These are phyloP conservation scores for Caenorhabditis remanei DNA, from an alignment of 1,140 invertebrate genomes.

Conservation along the genomic window DNA sequence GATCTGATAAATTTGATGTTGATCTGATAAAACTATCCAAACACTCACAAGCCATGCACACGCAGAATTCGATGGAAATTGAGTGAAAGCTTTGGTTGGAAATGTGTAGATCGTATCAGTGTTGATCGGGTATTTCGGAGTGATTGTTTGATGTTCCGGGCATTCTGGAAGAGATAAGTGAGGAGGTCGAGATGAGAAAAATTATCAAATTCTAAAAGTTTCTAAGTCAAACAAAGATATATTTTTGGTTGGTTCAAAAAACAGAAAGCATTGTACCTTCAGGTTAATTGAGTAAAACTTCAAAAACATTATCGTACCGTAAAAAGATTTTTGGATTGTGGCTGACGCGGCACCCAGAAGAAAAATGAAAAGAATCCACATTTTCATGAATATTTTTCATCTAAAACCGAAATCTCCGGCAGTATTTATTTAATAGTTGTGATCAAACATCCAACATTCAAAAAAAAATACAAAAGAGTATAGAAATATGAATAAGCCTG, in stretches of 20 bases:
- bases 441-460: slow-evolving; percentile 4
- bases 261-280: background rate
- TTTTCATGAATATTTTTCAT: background rate
- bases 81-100: slow-evolving; percentile 8
- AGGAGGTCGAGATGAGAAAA: background rate
- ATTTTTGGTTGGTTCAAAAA: too few species aligned
- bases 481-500: slow-evolving; percentile 30
- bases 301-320: background rate
- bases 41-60: slow-evolving; percentile 42
- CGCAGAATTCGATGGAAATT: slow-evolving; percentile 18
- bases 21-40: background rate
- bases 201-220: too few species aligned
- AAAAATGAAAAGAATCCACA: background rate
- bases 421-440: background rate
- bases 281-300: background rate
- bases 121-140: slow-evolving; percentile 35
- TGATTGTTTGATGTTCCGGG: slow-evolving; percentile 23
- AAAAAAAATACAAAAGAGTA: slow-evolving; percentile 10
- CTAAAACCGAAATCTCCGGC: background rate
- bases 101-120: slow-evolving; percentile 29
- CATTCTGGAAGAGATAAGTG: background rate
- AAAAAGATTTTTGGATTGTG: background rate
- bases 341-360: background rate
- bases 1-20: slow-evolving; percentile 5
- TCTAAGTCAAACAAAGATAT: too few species aligned